Conservation (phyloP, 1,140 invertebrate species). For the Solenopsis invicta region DNA sequence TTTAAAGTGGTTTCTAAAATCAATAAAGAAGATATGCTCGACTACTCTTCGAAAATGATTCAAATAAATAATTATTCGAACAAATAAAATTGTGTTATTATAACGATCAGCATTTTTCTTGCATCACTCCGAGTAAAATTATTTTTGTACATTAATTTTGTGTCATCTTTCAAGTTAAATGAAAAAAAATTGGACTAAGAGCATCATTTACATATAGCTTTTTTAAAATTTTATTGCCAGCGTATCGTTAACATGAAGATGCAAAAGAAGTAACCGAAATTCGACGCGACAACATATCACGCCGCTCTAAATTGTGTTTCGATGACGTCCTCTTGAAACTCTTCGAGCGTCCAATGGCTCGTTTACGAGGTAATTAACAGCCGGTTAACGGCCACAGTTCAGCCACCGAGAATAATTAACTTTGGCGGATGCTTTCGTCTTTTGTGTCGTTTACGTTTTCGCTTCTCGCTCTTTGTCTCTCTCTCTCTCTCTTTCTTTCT, state of each 20-base stretch:
- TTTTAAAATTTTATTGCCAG: background rate
- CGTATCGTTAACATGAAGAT: background rate
- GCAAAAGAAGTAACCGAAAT: background rate
- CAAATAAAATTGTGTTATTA: background rate
- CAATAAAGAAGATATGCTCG: background rate
- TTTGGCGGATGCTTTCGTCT: slow-evolving; percentile 6
- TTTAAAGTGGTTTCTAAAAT: background rate
- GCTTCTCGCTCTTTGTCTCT: background rate
- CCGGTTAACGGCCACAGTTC: slow-evolving; percentile 26
- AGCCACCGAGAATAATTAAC: slow-evolving; percentile 45
- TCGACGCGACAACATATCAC: slow-evolving; percentile 8
- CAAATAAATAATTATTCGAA: background rate
- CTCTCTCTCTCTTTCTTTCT: background rate
- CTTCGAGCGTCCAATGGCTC: slow-evolving; percentile 7
- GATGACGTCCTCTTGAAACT: slow-evolving; percentile 5
- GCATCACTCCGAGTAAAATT: background rate
- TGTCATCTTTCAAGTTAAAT: background rate
- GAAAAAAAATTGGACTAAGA: background rate
- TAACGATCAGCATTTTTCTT: background rate
- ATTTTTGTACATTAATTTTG: background rate
- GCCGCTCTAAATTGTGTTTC: slow-evolving; percentile 19
- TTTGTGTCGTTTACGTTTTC: slow-evolving; percentile 19
- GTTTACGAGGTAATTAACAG: slow-evolving; percentile 56
- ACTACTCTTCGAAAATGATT: background rate
- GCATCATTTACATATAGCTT: background rate